These are phyloP conservation scores for Mustela lutreola DNA, from an alignment of 2,113 vertebrate genomes.

Conservation along the genomic window DNA sequence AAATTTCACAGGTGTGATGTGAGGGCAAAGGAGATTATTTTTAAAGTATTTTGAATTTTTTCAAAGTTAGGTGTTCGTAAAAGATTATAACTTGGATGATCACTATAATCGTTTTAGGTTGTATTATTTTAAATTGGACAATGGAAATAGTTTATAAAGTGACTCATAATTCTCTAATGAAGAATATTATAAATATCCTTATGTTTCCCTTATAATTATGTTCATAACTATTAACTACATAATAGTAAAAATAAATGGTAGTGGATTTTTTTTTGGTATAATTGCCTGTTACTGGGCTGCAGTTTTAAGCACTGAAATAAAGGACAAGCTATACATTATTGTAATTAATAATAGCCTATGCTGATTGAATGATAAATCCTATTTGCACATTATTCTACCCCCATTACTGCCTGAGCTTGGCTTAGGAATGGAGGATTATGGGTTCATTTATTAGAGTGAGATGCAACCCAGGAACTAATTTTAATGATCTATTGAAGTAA, in stretches of 20 bases:
- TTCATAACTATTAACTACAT: slow-evolving; percentile 13
- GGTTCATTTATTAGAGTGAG: neutral
- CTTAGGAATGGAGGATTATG: neutral
- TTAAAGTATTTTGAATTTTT: slow-evolving; percentile 14
- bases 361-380: neutral
- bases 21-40: slow-evolving; percentile 18
- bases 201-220: neutral
- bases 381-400: neutral
- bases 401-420: neutral
- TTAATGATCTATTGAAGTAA: neutral
- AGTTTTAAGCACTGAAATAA: neutral
- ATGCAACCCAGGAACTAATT: neutral
- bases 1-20: neutral
- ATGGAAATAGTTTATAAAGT: neutral
- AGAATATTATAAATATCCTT: neutral
- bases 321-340: neutral
- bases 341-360: neutral
- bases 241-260: neutral
- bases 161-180: slow-evolving; percentile 5
- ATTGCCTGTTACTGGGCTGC: neutral
- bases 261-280: neutral
- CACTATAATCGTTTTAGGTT: neutral
- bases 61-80: neutral
- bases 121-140: neutral
- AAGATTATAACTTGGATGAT: neutral